Base-by-base conservation (phyloP, 2,113 vertebrate species). In the Ptilorrhoa leucosticta region DNA sequence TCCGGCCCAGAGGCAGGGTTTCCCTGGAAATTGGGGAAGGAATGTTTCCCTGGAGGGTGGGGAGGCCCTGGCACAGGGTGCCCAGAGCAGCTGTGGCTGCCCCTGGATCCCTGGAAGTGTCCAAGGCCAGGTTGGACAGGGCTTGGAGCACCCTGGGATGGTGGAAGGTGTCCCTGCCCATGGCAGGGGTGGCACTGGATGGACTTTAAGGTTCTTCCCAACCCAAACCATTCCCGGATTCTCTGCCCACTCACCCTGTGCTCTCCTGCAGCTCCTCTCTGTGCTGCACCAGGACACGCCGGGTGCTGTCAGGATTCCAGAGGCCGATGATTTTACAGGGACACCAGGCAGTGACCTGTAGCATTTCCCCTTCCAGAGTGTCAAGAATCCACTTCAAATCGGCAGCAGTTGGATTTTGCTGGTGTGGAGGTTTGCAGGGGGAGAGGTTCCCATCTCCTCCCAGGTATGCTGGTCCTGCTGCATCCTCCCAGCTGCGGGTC, bases 221-320 rank as follows among this genome's bases (percentile, higher is more conserved):
- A 44, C 2, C 7, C 53, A 75, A n/a, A 17, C 14, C 30, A 40
- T 40, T 68, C 24, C 20, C 42, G 27, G 53, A 61, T 40, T 54
- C 53, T 53, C 48, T 54, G 24, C 54, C 17, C 51, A 23, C 18
- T 56, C 66, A 42, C 20, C 23, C 60, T 39, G 44, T 35, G n/a
- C 30, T 16, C 44, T 28, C 58, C 77, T 58, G 37, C 51, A 66
- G 51, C 33, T 79, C 37, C 0, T 42, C 51, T 45, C 58, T 56
- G 31, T 0, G 0, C 45, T 53, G 44, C 39, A 35, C 19, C 30
- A 8, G 73, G 39, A 63, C 44, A 42, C 0, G 0, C 23, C 0
- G 0, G n/a, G 6, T 23, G 8, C 73, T 78, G 42, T 10, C 12
- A 5, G n/a, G 13, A 23, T 23, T 66, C 68, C 69, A 11, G 1